Conservation (phyloP, 2,113 vertebrate genomes). For the Empidonax alnorum region DNA sequence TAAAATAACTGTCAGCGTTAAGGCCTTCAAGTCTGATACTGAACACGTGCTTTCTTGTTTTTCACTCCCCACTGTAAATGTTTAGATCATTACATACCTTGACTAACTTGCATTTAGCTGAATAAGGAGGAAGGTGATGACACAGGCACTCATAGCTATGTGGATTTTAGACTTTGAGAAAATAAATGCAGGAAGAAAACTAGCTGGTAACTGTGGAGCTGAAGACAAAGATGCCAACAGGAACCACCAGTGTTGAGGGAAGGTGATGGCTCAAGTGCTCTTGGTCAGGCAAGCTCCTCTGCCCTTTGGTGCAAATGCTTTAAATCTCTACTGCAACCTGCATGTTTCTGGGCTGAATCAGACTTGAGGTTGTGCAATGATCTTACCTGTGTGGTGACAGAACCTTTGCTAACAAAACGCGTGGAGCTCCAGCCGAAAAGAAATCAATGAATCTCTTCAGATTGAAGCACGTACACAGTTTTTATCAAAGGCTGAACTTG, state of each 20-base stretch:
- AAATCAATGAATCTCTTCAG: too few species aligned
- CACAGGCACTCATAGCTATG: not conserved
- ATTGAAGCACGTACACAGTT: rapidly evolving
- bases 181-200: not conserved
- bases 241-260: rapidly evolving
- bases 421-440: rapidly evolving
- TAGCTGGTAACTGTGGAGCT: not conserved
- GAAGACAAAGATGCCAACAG: not conserved
- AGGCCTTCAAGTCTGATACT: not conserved
- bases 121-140: not conserved
- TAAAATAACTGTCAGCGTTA: not conserved
- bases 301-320: not conserved
- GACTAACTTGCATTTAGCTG: not conserved
- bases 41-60: not conserved
- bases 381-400: not conserved
- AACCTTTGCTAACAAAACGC: not conserved
- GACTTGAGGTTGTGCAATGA: not conserved
- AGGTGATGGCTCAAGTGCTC: not conserved
- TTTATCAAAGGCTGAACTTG: not conserved
- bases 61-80: not conserved
- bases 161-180: not conserved
- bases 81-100: not conserved
- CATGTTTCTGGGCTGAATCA: not conserved
- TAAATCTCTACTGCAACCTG: not conserved
- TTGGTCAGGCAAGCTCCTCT: not conserved